Base-by-base conservation (phyloP, 2,113 vertebrate species). In the Cyprinodon variegatus region DNA sequence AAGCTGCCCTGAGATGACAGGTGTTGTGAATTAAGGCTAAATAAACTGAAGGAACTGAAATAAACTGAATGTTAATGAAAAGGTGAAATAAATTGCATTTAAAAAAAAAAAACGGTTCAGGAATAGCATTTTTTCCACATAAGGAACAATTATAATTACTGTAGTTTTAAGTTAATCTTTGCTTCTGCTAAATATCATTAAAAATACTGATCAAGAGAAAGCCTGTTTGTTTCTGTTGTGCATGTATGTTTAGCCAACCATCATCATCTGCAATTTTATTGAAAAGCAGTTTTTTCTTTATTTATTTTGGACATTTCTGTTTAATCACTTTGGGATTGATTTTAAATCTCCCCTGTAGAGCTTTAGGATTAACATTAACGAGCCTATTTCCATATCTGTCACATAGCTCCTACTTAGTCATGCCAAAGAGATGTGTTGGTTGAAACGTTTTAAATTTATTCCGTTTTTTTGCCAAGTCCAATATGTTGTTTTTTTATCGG, bases 401-500 rank as follows among this genome's bases (percentile, higher is more conserved):
- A 57, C 17, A 8, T n/a, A 20, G 50, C 48, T 15, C 15, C 17
- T 12, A 17, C 3, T 50, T 11, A 61, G 36, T 11, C 29, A 71
- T 61, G 59, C 61, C 66, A 48, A 5, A 12, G 10, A 67, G 1
- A 17, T 61, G 20, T 48, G 65, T 20, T 17, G 69, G 60, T 38
- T 45, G 13, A 59, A 69, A 36, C 43, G 0, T 57, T 53, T 20
- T 68, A 29, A 29, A 29, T 72, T 13, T 1, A 3, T 50, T 65
- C 62, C 41, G 61, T 60, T 48, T 53, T 53, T 53, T 53, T 5
- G 50, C 17, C 50, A 67, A 79, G 66, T 4, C 43, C 37, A 62
- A 46, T 38, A 46, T 65, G 57, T 73, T 68, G n/a, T 75, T 82
- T 79, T 57, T 77, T 20, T 45, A 3, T 53, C 20, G 50, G 50